Conservation (phyloP, 2,888 invertebrate species). For the Stegophylla sp. region DNA sequence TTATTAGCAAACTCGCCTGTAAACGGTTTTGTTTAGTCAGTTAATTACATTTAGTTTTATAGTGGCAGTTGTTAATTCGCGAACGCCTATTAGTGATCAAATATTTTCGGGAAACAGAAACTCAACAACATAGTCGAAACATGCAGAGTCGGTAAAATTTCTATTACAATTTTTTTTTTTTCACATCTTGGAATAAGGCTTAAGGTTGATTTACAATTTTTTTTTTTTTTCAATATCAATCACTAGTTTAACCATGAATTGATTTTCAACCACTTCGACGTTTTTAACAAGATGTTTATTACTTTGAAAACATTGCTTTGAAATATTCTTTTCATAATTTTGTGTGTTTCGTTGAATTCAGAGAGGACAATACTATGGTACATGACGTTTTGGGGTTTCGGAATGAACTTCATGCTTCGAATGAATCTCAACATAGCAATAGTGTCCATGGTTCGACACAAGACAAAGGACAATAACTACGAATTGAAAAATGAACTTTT, state of each 20-base stretch:
- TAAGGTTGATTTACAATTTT: slow-evolving; percentile 4
- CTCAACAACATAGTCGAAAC: not conserved
- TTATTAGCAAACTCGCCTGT: not conserved
- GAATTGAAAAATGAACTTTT: not conserved
- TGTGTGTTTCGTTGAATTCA: slow-evolving; percentile 61
- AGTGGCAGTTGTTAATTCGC: not conserved
- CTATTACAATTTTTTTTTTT: not conserved
- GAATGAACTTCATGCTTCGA: slow-evolving; percentile 74
- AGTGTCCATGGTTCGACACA: slow-evolving; percentile 70
- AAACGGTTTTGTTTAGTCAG: not conserved
- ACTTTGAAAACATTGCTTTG: not conserved
- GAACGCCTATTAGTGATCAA: not conserved
- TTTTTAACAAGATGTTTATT: not conserved
- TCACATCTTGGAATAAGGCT: not conserved
- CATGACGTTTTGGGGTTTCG: slow-evolving; percentile 72
- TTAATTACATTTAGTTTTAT: not conserved
- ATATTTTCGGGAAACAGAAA: not conserved
- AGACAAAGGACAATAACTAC: not conserved
- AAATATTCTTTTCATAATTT: not conserved
- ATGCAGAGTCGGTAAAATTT: slow-evolving; percentile 53
- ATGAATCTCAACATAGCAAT: slow-evolving; percentile 75
- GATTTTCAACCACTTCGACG: no score
- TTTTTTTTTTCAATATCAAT: no score
- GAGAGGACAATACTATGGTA: slow-evolving; percentile 70
- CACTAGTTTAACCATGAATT: no score